Evolutionary conservation across 2,113 vertebrate species (phyloP), one percentile per base, ranked within the genome.

Genomic region (Aptenodytes patagonicus): DNA sequence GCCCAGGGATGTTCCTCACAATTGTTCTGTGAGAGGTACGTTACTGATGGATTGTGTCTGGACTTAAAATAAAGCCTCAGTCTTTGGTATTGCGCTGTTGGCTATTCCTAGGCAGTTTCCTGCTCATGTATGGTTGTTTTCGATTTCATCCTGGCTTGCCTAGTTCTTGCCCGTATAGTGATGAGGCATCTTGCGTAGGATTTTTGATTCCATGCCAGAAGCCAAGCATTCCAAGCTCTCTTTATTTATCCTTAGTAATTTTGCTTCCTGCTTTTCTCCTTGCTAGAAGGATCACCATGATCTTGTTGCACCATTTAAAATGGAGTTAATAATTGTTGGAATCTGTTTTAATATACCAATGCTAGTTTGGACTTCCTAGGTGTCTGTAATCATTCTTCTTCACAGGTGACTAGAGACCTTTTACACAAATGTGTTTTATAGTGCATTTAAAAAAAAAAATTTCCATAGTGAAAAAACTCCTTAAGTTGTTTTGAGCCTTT

Each of bases 151-250:
- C 40, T 89, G 51, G 36, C 80, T 89, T 71, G 87, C 70, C 84
- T 94, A 61, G 73, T 76, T 96, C 77, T 3, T 93, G 91, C 70
- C 61, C 91, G 17, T 89, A 26, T 84, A 79, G 44, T 42, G 61
- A 47, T 79, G 84, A 89, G 69, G 61, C 57, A 93, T 93, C 85
- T 76, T 76, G 40, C 57, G 85, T 85, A 91, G 87, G 60, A 91
- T 91, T 95, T 93, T 96, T 97, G 89, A 61, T 83, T 89, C 57
- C 17, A 4, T 87, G 94, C 89, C 96, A 95, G 94, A 91, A 87
- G 84, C 93, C 91, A 91, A 72, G 57, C 76, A 94, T 95, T 96
- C 89, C 94, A 92, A 66, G 21, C 65, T 92, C 46, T 90, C 70
- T 87, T 78, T 94, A 87, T 96, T 92, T 97, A 75, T 91, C 42